Conservation (phyloP, 2,113 vertebrate species). For the Ceyx cyanopectus region DNA sequence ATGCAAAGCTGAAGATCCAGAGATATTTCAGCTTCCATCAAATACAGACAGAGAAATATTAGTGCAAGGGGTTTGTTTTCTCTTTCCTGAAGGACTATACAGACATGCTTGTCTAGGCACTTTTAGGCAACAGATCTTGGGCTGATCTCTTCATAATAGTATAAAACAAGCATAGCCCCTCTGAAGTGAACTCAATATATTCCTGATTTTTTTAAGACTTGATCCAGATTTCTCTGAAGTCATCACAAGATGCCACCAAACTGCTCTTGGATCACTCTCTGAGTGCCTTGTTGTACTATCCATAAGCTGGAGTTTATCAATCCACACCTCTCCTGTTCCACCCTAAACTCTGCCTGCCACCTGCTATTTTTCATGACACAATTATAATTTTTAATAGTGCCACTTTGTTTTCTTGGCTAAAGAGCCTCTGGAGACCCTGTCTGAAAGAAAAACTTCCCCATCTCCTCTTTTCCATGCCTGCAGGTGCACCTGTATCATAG, state of each 20-base stretch:
- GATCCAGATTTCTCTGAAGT: not conserved
- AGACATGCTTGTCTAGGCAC: not conserved
- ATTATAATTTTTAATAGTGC: constrained; percentile 26
- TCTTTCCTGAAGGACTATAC: not conserved
- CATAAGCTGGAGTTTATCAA: not conserved
- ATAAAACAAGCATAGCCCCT: not conserved
- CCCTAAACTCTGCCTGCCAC: constrained; percentile 12
- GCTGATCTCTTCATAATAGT: not conserved
- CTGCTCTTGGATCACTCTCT: not conserved
- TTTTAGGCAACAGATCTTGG: not conserved
- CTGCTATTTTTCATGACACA: constrained; percentile 28
- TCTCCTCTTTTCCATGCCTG: not conserved
- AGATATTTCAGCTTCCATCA: not conserved
- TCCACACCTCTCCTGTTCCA: not conserved
- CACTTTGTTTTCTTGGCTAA: constrained; percentile 38
- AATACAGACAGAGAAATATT: not conserved
- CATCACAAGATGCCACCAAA: not conserved
- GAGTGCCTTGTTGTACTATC: not conserved
- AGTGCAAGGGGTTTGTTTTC: not conserved
- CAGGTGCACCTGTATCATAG: constrained; percentile 24
- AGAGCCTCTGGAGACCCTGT: constrained; percentile 20
- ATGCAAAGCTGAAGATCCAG: not conserved
- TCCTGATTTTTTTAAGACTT: not conserved
- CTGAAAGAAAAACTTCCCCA: not conserved
- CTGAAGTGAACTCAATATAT: not conserved